Base-by-base conservation (phyloP, 2,113 vertebrate genomes). In the Alouatta palliata region DNA sequence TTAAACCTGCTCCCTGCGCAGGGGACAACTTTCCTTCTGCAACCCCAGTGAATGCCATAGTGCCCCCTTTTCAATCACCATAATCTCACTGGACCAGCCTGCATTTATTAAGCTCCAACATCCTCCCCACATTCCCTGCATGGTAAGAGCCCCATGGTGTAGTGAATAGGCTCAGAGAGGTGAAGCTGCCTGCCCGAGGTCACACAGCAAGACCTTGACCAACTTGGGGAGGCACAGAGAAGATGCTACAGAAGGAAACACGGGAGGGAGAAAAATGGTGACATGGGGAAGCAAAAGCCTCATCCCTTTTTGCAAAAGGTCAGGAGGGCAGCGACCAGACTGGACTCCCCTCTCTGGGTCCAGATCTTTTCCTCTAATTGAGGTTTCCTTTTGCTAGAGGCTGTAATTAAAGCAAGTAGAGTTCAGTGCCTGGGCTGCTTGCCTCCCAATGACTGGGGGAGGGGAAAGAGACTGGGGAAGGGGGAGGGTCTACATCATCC, bases 361-460 rank as follows among this genome's bases (percentile, higher is more conserved):
- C 79, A 96, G 91, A 98, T 97, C 98, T 98, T 96, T 98, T 98
- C 97, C 98, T 98, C 97, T 98, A 98, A 98, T 98, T 98, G 98
- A 99, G 98, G 98, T 98, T 99, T 99, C 98, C 98, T 98, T 98
- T 97, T 93, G 98, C 98, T 98, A 98, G 98, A 98, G 98, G 98
- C 98, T 98, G 98, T 99, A 99, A 99, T 99, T 99, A 99, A 98
- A 98, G 98, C 98, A 98, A 98, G 98, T 97, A 97, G 98, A 98
- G 98, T 98, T 98, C 98, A 98, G 98, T 95, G 98, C 96, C 98
- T 98, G 98, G 97, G 97, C 98, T 83, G 96, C 94, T 23, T 61
- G 98, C 98, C 98, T 98, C 98, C 98, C 98, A 98, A 97, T 97
- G 96, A 94, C 91, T 96, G 90, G 98, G 98, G 98, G 98, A 98